Base-by-base conservation (phyloP, 2,113 vertebrate species). In the Myrmecobius fasciatus region DNA sequence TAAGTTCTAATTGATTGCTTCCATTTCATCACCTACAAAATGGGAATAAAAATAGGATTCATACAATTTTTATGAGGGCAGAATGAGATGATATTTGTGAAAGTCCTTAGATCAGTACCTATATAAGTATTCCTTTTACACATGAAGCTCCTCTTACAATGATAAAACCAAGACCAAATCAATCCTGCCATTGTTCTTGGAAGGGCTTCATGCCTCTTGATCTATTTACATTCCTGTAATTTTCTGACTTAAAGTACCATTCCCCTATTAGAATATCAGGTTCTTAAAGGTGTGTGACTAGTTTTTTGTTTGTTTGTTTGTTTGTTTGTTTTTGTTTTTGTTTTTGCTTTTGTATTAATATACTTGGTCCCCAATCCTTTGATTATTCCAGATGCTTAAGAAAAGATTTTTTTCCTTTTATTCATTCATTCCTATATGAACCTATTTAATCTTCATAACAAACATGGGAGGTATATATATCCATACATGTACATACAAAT, bases 401-500 rank as follows among this genome's bases (percentile, higher is more conserved):
- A 22, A 83, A 43, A 43, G 4, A 83, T 43, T 83, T 75, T 83
- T 83, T 43, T 20, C 36, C 7, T 43, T n/a, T 43, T 7, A 83
- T 83, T 60, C 28, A 60, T 60, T 67, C 31, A 67, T n/a, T 67
- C 31, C 36, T 10, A 56, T 10, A 26, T 31, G 8, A 67, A 4
- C 20, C 67, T 20, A 83, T 22, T 83, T 8, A n/a, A 83, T 83
- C 17, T 6, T 43, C 67, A 83, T 43, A 83, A 43, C 36, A n/a
- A n/a, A 5, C 17, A n/a, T 75, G 14, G 3, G 25, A n/a, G 67
- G 17, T 25, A 8, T 7, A 22, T 2, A 75, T n/a, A 3, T 28
- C 6, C 1, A 75, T 5, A 20, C 6, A 22, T 3, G 22, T 8
- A 43, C 2, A 22, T 36, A 0, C 17, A n/a, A 1, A 4, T 22